These are phyloP conservation scores for Myanophis thanlyinensis DNA, from an alignment of 2,113 vertebrate species.

Conservation along the genomic window DNA sequence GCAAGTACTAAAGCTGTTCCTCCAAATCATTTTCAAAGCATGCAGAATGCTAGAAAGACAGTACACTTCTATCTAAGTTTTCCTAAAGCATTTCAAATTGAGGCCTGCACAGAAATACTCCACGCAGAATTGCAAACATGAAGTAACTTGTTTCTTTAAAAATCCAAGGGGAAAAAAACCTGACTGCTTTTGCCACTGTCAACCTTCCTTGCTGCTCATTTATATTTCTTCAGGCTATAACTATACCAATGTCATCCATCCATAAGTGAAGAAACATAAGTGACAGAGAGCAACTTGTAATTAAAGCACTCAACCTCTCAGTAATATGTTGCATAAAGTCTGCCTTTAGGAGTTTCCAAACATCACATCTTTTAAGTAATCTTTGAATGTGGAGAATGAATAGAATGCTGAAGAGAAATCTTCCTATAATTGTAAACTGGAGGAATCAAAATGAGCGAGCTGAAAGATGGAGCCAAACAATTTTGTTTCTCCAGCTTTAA, in stretches of 20 bases:
- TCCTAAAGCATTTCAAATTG: not conserved
- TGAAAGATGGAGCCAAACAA: not conserved
- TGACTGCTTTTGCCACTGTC: not conserved
- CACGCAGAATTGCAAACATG: not conserved
- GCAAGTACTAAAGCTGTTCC: not conserved
- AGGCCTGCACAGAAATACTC: not conserved
- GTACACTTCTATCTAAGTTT: not conserved
- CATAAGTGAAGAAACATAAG: constrained; percentile 20
- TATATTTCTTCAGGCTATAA: constrained; percentile 23
- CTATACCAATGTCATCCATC: constrained; percentile 29
- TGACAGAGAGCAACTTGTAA: constrained; percentile 32
- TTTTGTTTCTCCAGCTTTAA: not conserved
- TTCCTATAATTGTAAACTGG: constrained; percentile 24
- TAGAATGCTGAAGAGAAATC: constrained; percentile 33
- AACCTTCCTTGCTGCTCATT: not conserved
- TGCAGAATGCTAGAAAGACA: not conserved
- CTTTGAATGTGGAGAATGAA: constrained; percentile 37
- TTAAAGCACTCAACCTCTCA: constrained; percentile 32
- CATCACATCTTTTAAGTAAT: constrained; percentile 32
- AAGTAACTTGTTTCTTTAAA: not conserved
- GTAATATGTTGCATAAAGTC: not conserved
- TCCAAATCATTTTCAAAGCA: not conserved
- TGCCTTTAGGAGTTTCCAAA: constrained; percentile 17
- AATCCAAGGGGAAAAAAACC: not conserved
- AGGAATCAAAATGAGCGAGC: constrained; percentile 13